These are phyloP conservation scores for Hormaphis cornu DNA, from an alignment of 1,140 invertebrate genomes.

Conservation along the genomic window DNA sequence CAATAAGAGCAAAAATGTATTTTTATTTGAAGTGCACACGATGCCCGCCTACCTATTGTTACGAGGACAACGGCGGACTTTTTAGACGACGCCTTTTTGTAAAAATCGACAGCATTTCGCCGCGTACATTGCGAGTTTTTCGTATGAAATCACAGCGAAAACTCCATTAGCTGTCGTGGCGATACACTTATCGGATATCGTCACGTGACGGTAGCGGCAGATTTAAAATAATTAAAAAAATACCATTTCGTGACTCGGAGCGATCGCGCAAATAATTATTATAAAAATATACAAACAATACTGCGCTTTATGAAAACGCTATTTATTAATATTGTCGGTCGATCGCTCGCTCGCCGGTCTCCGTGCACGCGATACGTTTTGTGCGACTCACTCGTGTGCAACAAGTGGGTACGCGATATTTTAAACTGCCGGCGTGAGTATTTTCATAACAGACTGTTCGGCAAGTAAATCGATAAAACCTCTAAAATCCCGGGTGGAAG, in stretches of 20 bases:
- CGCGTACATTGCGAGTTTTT: not conserved
- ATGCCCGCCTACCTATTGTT: not conserved
- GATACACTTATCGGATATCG: not conserved
- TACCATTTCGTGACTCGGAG: constrained; percentile 26
- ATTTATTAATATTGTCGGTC: not conserved
- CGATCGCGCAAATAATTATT: not conserved
- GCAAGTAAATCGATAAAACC: too few relatives aligned
- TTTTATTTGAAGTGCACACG: too few relatives aligned
- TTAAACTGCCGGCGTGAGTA: not conserved
- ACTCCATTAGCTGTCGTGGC: not conserved
- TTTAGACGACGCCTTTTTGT: too few relatives aligned
- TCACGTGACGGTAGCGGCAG: not conserved
- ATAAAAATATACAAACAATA: too few relatives aligned
- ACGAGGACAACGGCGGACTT: not conserved
- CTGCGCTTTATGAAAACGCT: too few relatives aligned
- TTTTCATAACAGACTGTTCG: too few relatives aligned
- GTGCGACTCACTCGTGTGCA: too few relatives aligned
- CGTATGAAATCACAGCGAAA: too few relatives aligned
- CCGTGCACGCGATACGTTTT: too few relatives aligned
- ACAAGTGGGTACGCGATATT: not conserved
- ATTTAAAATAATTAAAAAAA: not conserved
- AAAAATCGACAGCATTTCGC: not conserved
- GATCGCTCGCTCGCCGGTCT: too few relatives aligned
- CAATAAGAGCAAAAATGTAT: too few relatives aligned
- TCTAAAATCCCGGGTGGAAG: too few relatives aligned